Percentiles rank a stretch among this genome's conserved stretches.
Evolutionary conservation across 2,113 vertebrate species (phyloP).

Genomic region (Crotalus viridis): DNA sequence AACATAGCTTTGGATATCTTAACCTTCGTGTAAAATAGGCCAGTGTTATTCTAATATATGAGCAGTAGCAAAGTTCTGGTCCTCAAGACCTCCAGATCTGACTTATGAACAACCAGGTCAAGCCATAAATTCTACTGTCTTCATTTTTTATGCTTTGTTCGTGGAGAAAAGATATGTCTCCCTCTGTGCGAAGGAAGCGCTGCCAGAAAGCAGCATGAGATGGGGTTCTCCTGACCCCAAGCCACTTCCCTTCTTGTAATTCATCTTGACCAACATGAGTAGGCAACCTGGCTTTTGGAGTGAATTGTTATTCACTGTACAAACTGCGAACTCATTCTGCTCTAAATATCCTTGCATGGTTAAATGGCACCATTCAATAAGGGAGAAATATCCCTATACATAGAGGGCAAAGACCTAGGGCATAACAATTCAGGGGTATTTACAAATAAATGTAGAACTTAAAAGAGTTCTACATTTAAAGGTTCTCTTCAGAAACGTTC

Average conservation of each 20-base stretch:
- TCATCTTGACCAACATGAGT: not conserved
- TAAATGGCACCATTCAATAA: not conserved
- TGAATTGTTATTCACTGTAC: not conserved
- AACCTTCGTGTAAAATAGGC: not conserved
- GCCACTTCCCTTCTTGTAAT: not conserved
- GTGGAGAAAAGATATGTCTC: not conserved
- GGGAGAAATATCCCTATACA: not conserved
- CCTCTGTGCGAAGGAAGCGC: not conserved
- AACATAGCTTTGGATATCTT: not conserved
- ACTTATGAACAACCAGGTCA: not conserved
- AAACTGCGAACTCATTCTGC: not conserved
- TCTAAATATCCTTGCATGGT: not conserved
- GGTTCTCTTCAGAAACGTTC: not conserved
- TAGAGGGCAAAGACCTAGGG: not conserved
- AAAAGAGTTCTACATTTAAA: not conserved
- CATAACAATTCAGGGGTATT: not conserved
- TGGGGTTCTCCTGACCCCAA: not conserved
- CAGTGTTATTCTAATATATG: not conserved
- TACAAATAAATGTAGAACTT: not conserved
- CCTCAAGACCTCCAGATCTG: not conserved
- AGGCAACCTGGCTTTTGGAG: not conserved
- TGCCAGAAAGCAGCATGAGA: not conserved
- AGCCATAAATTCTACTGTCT: not conserved
- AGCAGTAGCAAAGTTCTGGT: not conserved
- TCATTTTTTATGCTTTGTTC: not conserved